Evolutionary conservation across 2,888 invertebrate genomes (phyloP).

Genomic region (Ceriagrion tenellum): DNA sequence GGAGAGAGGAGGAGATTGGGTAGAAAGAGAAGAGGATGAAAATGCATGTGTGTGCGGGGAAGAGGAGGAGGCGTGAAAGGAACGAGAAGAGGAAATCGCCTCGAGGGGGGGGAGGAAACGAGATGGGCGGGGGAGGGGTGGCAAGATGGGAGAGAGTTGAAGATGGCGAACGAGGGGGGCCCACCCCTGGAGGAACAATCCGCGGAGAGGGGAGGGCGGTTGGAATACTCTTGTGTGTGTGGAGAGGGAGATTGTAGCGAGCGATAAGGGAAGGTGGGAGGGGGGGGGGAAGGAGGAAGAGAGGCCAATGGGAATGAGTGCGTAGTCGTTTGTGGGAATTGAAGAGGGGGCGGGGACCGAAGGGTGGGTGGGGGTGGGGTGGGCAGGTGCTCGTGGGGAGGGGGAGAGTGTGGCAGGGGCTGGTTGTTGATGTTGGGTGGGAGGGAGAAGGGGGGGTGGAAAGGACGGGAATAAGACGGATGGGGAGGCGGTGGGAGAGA

Average conservation of each 20-base stretch:
- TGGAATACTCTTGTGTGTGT: neutral
- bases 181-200: slow-evolving; percentile 59
- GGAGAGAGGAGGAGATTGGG: neutral
- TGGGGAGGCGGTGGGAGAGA: neutral
- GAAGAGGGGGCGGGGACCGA: slow-evolving; percentile 26
- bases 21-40: neutral
- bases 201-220: slow-evolving; percentile 48
- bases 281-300: slow-evolving; percentile 12
- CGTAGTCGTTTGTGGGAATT: slow-evolving; percentile 17
- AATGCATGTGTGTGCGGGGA: neutral
- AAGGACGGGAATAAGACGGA: neutral
- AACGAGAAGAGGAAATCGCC: too few species aligned
- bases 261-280: slow-evolving; percentile 18
- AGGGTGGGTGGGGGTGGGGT: slow-evolving; percentile 20
- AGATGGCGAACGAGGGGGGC: slow-evolving; percentile 37
- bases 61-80: neutral
- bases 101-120: neutral
- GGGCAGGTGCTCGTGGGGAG: neutral
- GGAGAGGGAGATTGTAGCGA: slow-evolving; percentile 1
- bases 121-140: neutral
- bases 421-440: neutral
- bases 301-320: slow-evolving; percentile 54
- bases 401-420: neutral
- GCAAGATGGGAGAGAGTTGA: neutral
- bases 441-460: neutral